Evolutionary conservation across 35 echinoderm and acorn worm species (phyloP), one percentile per base, ranked within the genome.

Genomic region (Hemicentrotus pulcherrimus): DNA sequence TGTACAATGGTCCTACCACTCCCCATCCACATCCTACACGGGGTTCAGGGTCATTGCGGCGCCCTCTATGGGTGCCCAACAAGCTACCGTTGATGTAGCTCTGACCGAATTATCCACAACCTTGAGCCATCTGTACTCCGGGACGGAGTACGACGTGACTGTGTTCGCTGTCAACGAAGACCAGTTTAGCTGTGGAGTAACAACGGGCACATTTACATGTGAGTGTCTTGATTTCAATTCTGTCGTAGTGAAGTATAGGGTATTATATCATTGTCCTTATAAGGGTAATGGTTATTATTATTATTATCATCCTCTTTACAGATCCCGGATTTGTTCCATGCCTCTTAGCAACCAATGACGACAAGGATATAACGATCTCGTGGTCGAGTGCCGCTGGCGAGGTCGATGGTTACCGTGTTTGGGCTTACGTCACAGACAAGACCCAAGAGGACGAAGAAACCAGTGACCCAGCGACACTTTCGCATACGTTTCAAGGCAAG

Each of bases 351-450:
- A 46, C 46, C 46, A 93, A 47, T 31, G 91, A n/a, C 46, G 16
- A 31, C 11, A 58, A 93, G 47, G 91, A 93, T 28, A 58, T 93
- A 31, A 93, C 91, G 45, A 93, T 93, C 16, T 50, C 91, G 47
- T 93, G 91, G 91, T 93, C 91, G 18, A 93, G 91, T 47, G 46
- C 91, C 91, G 91, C 91, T 31, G 91, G 91, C 32, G 12, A 93
- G n/a, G 91, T 93, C 18, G 47, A 93, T 7, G 91, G 91, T 58
- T 93, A 93, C 47, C 91, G 91, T 14, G 91, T 93, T 9, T 93
- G 91, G 91, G 45, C 48, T 28, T 93, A 48, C 91, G 45, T 93
- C 91, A 93, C 91, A 2, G 91, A 93, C 9, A 93, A 93, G 91
- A 93, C 91, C 30, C 91, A 93, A 46, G 91, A 93, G 48, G 91